phyloP scores from a whole-genome alignment of 2,888 invertebrate genomes.

The Uropetala carovei region DNA sequence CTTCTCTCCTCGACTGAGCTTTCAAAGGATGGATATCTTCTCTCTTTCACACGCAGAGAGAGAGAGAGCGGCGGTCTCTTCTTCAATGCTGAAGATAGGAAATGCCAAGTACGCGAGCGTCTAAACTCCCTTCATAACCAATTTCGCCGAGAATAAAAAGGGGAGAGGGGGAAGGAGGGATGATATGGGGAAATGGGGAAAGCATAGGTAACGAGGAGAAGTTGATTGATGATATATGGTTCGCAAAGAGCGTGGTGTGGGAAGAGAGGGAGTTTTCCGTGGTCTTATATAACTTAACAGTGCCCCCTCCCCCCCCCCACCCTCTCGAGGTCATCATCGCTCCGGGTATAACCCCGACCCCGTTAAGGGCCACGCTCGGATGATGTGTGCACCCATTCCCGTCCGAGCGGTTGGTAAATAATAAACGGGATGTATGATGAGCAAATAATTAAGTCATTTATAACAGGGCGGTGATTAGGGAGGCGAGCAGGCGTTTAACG shows the following conservation, averaged over 20 bases:
- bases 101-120: not conserved
- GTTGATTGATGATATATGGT: conserved; percentile 6
- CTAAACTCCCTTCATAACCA: conserved; percentile 5
- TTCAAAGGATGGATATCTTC: no score
- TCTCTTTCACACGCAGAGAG: not conserved
- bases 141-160: not conserved
- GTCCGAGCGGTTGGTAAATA: conserved; percentile 34
- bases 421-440: conserved; percentile 56
- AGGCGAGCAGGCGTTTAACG: not conserved
- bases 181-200: not conserved
- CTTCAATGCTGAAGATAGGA: not conserved
- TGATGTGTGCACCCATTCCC: not conserved
- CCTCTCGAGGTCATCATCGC: conserved; percentile 4
- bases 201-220: not conserved
- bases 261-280: not conserved
- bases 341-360: no score
- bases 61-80: not conserved
- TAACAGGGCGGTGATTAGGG: conserved; percentile 47
- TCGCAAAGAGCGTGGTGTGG: conserved; percentile 2
- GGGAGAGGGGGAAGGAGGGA: not conserved
- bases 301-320: not conserved
- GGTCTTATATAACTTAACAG: not conserved
- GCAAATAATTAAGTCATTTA: conserved; percentile 62
- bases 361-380: not conserved
- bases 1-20: not conserved